These are phyloP conservation scores for Vipera ursinii DNA, from an alignment of 2,797 vertebrate genomes.

Conservation along the genomic window DNA sequence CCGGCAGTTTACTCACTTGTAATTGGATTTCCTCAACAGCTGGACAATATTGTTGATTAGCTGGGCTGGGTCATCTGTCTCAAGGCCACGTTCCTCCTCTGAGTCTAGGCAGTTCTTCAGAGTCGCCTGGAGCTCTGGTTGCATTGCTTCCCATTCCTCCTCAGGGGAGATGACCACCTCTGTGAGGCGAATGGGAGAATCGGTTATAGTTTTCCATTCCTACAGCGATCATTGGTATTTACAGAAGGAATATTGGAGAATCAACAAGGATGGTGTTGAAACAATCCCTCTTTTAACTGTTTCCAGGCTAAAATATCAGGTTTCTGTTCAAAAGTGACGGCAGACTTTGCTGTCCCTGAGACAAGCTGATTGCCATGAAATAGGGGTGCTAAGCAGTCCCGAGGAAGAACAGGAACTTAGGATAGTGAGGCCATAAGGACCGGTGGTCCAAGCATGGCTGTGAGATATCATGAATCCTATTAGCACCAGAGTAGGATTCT, in stretches of 20 bases:
- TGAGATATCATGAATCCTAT: neutral
- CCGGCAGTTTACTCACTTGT: conserved; percentile 76
- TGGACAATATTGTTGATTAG: conserved; percentile 75
- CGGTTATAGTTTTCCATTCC: neutral
- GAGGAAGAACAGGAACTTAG: neutral
- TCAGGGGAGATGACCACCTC: conserved; percentile 76
- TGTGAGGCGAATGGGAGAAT: conserved; percentile 46
- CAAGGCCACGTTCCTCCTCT: conserved; percentile 43
- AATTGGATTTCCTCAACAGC: conserved; percentile 86
- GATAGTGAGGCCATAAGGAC: neutral
- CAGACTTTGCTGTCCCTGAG: neutral
- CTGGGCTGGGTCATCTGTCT: conserved; percentile 67
- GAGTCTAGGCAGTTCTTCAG: conserved; percentile 72
- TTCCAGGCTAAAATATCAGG: neutral
- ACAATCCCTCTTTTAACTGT: neutral
- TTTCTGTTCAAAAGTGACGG: neutral
- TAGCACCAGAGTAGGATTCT: neutral
- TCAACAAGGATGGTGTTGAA: neutral
- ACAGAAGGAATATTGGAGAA: neutral
- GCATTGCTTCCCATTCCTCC: conserved; percentile 94
- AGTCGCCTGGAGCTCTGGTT: conserved; percentile 84
- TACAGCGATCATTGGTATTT: neutral
- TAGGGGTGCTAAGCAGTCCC: neutral
- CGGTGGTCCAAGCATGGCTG: neutral
- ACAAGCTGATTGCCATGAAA: neutral